Conservation (phyloP, 2,888 invertebrate genomes). For the Andrena trimmerana region DNA sequence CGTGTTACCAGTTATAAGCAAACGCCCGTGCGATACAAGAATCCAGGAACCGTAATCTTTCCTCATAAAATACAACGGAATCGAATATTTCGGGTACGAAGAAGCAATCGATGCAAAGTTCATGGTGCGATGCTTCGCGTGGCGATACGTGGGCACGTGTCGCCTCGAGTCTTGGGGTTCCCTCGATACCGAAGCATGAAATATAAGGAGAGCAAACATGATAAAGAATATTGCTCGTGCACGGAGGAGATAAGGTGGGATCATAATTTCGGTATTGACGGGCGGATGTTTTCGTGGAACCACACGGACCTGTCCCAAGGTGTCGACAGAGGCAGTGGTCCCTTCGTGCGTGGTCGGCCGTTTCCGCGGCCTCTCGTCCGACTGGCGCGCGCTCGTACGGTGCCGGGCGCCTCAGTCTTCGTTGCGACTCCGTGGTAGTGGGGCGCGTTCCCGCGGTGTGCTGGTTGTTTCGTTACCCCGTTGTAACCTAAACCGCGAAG, state of each 20-base stretch:
- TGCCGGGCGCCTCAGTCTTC: constrained; percentile 52
- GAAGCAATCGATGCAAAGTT: neutral
- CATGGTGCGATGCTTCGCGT: neutral
- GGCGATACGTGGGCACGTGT: neutral
- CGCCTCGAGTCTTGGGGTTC: neutral
- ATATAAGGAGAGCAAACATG: neutral
- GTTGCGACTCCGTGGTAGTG: constrained; percentile 56
- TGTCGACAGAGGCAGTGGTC: constrained; percentile 19
- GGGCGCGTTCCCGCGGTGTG: constrained; percentile 33
- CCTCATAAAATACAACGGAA: too few relatives aligned
- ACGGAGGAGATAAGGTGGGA: neutral
- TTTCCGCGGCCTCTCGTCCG: constrained; percentile 43
- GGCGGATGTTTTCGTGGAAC: constrained; percentile 17
- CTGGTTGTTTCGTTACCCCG: constrained; percentile 26
- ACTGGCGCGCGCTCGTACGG: constrained; percentile 59
- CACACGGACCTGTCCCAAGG: constrained; percentile 31
- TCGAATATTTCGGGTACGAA: neutral
- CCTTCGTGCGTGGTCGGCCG: constrained; percentile 53
- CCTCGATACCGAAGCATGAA: neutral
- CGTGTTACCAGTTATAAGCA: neutral
- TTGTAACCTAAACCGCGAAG: constrained; percentile 45
- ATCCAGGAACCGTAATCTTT: too few relatives aligned
- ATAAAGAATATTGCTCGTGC: neutral
- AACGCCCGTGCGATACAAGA: neutral
- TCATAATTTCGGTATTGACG: constrained; percentile 7